Conservation (phyloP, 2,113 vertebrate species). For the Synchiropus splendidus region DNA sequence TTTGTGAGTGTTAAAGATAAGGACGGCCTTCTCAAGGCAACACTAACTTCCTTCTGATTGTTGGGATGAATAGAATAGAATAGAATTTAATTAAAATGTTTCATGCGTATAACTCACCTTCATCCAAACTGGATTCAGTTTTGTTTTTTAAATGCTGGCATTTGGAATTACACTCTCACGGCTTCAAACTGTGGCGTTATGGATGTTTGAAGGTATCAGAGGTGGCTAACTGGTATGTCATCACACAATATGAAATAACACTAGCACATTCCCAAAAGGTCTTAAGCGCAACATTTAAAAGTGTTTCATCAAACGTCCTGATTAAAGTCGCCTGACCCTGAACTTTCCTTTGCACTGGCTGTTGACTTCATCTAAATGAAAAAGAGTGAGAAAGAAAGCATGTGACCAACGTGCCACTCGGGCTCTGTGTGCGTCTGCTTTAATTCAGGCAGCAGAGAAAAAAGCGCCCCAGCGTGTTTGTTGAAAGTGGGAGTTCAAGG, state of each 20-base stretch:
- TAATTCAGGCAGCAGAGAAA: slow-evolving; percentile 1
- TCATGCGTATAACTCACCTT: not conserved
- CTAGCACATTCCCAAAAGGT: too few relatives aligned
- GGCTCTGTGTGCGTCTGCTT: slow-evolving; percentile 5
- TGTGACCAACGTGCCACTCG: not conserved
- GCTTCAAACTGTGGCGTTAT: not conserved
- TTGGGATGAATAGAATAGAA: too few relatives aligned
- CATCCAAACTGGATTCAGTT: not conserved
- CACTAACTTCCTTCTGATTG: too few relatives aligned
- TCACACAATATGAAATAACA: too few relatives aligned
- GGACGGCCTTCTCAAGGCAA: too few relatives aligned
- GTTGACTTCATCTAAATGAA: slow-evolving; percentile 6
- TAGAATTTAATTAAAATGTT: too few relatives aligned
- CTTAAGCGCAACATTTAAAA: too few relatives aligned
- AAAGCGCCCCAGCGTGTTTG: slow-evolving; percentile 1
- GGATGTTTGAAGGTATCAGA: not conserved
- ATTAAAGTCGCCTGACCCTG: not conserved
- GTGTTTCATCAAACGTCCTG: too few relatives aligned
- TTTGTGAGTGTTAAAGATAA: too few relatives aligned
- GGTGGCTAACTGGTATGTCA: not conserved
- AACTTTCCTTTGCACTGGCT: slow-evolving; percentile 1
- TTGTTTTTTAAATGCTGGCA: not conserved
- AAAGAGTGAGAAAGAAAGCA: too few relatives aligned
- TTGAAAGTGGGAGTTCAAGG: slow-evolving; percentile 18
- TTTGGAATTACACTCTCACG: too few relatives aligned